Conservation (phyloP, 1,140 invertebrate species). For the Lethocerus indicus region DNA sequence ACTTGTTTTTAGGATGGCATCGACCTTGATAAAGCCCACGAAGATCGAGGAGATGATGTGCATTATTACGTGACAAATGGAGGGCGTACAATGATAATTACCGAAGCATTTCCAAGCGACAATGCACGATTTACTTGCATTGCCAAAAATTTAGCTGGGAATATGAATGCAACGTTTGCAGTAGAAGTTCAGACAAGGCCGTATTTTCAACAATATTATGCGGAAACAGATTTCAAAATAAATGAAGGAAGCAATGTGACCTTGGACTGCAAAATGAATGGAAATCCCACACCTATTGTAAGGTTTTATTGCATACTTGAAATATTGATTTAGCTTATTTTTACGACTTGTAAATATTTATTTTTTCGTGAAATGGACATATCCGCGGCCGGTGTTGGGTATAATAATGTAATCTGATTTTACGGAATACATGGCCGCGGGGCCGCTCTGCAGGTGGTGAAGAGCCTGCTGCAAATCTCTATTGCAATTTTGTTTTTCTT, state of each 20-base stretch:
- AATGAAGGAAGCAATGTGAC: constrained; percentile 2
- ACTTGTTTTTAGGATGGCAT: constrained; percentile 1
- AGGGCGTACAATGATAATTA: constrained; percentile 1
- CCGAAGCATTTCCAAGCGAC: constrained; percentile 1
- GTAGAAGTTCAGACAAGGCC: constrained; percentile 3
- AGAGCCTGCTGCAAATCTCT: no score
- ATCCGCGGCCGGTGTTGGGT: no score
- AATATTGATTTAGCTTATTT: no score
- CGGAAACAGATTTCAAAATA: not conserved
- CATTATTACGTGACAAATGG: not conserved
- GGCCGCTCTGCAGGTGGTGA: no score
- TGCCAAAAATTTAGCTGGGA: not conserved
- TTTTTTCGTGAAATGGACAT: no score
- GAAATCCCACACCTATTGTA: constrained; percentile 7
- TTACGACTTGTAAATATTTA: no score
- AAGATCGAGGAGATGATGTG: constrained; percentile 5
- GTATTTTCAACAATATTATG: not conserved
- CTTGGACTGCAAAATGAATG: not conserved
- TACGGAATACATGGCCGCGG: no score
- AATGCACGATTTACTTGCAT: constrained; percentile 4
- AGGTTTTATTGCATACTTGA: not conserved
- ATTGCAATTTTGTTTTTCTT: no score
- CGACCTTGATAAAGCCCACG: not conserved
- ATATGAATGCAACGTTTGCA: not conserved
- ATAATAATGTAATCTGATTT: no score